Conservation (phyloP, 2,888 invertebrate genomes). For the Andricus curvator region DNA sequence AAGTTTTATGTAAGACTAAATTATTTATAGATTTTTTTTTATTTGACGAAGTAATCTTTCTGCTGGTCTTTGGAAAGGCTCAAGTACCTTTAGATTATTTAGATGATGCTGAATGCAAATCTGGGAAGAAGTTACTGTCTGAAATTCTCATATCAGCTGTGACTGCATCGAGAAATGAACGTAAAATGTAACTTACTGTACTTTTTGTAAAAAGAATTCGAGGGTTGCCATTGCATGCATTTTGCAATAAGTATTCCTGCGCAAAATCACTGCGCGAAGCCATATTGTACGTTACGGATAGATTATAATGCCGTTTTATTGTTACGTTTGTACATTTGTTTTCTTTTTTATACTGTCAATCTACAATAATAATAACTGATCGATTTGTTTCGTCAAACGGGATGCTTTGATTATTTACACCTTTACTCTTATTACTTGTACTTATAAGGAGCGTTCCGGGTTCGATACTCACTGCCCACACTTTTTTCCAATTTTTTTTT, state of each 20-base stretch:
- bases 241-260: slow-evolving; percentile 31
- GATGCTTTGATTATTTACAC: neutral
- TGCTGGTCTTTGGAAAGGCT: neutral
- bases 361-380: slow-evolving; percentile 54
- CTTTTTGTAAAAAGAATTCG: slow-evolving; percentile 36
- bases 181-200: slow-evolving; percentile 26
- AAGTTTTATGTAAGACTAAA: neutral
- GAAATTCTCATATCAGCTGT: slow-evolving; percentile 33
- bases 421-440: neutral
- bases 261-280: slow-evolving; percentile 27
- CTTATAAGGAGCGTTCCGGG: too few relatives aligned
- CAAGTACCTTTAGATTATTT: neutral
- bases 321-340: slow-evolving; percentile 71
- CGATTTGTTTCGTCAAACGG: slow-evolving; percentile 57
- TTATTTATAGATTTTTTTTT: neutral
- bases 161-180: slow-evolving; percentile 26
- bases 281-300: slow-evolving; percentile 38
- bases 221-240: slow-evolving; percentile 27
- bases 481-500: too few relatives aligned
- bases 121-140: neutral
- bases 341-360: slow-evolving; percentile 64
- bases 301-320: slow-evolving; percentile 57
- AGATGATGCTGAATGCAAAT: neutral
- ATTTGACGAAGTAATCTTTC: slow-evolving; percentile 1
- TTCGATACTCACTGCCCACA: too few relatives aligned